Conservation (phyloP, 2,888 invertebrate species). For the Drosophila dives region DNA sequence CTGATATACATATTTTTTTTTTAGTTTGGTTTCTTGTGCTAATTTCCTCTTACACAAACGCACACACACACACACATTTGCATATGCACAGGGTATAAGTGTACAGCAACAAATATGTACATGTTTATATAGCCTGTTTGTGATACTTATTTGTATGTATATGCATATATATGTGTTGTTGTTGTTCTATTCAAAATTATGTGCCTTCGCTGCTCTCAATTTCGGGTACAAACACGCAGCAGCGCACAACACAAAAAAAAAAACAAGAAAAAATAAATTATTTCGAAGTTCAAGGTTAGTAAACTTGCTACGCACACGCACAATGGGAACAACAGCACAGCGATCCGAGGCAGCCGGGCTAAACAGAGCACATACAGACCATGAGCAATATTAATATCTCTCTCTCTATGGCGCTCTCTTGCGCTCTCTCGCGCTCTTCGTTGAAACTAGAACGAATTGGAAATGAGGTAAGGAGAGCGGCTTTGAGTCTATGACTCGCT, state of each 20-base stretch:
- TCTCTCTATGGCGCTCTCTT: conserved; percentile 1
- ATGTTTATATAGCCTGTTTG: conserved; percentile 1
- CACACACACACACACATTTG: conserved; percentile 8
- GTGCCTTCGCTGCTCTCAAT: conserved; percentile 45
- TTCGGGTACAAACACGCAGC: conserved; percentile 59
- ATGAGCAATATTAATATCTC: conserved; percentile 24
- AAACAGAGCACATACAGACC: conserved; percentile 42
- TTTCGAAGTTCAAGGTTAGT: conserved; percentile 85
- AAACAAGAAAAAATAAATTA: conserved; percentile 45
- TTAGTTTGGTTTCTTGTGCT: not conserved
- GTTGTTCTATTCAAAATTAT: conserved; percentile 64
- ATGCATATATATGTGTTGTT: conserved; percentile 4
- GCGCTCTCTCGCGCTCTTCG: conserved; percentile 25
- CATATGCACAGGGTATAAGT: conserved; percentile 17
- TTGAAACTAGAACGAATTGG: conserved; percentile 73
- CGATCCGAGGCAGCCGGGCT: conserved; percentile 42
- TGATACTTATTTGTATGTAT: conserved; percentile 1
- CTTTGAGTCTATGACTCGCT: conserved; percentile 43
- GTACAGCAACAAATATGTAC: conserved; percentile 7
- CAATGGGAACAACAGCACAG: conserved; percentile 52
- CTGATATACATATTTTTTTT: not conserved
- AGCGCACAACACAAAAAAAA: not conserved
- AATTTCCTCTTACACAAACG: not conserved
- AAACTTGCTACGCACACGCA: conserved; percentile 82
- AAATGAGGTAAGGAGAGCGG: conserved; percentile 40